Conservation (phyloP, 2,113 vertebrate species). For the Porphyrio hochstetteri region DNA sequence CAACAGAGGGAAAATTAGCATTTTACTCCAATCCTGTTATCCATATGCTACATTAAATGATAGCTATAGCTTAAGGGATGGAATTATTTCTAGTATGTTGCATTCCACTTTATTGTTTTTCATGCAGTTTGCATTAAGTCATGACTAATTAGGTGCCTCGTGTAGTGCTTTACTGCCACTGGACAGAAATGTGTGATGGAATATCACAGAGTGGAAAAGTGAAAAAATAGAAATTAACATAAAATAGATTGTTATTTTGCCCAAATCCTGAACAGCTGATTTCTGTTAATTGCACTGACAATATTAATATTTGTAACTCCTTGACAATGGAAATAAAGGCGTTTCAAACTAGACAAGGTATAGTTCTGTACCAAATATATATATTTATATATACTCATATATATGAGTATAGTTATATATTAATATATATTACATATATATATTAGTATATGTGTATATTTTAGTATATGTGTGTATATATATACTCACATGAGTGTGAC, state of each 20-base stretch:
- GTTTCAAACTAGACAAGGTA: neutral
- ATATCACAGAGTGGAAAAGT: neutral
- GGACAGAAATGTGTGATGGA: neutral
- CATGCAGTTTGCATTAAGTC: neutral
- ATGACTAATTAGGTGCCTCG: neutral
- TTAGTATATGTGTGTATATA: too few relatives aligned
- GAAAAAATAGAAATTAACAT: neutral
- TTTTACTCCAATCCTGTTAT: neutral
- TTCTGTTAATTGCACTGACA: neutral
- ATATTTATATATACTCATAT: neutral
- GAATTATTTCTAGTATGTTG: neutral
- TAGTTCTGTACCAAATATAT: neutral
- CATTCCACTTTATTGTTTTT: neutral
- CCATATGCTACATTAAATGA: conserved; percentile 1
- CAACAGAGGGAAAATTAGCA: neutral
- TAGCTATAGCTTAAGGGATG: neutral
- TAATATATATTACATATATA: too few relatives aligned
- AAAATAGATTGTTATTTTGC: neutral
- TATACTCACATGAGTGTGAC: neutral
- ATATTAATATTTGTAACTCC: neutral
- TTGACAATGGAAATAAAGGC: neutral
- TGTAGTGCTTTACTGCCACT: neutral
- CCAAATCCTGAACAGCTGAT: neutral
- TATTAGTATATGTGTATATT: too few relatives aligned
- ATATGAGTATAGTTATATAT: too few relatives aligned